A percentile compares a stretch with the other conserved stretches of the same genome.
Evolutionary conservation across 2,113 vertebrate genomes (phyloP).

Genomic region (Myrmecobius fasciatus): DNA sequence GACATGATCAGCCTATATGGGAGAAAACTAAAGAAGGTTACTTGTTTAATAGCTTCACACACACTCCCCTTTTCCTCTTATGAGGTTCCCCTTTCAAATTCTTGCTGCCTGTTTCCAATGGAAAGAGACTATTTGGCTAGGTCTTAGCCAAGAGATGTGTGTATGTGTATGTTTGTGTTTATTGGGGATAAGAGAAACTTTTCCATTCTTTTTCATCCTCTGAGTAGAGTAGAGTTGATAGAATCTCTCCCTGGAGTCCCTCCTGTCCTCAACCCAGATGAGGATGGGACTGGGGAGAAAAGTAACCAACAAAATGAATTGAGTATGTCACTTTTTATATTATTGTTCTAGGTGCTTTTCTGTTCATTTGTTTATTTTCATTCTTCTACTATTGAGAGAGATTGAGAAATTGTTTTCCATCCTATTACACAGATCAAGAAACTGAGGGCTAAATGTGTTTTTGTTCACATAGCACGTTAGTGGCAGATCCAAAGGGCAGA

Average conservation of each 20-base stretch:
- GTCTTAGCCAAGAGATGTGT: neutral
- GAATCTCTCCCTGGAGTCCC: neutral
- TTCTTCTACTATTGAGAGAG: neutral
- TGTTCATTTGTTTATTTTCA: slow-evolving; percentile 49
- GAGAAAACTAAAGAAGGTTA: neutral
- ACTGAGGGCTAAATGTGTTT: slow-evolving; percentile 19
- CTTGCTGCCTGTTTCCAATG: neutral
- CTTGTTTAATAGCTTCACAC: neutral
- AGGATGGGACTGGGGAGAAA: neutral
- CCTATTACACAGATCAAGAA: slow-evolving; percentile 28
- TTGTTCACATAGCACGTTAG: neutral
- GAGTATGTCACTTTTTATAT: slow-evolving; percentile 36
- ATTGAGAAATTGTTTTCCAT: slow-evolving; percentile 46
- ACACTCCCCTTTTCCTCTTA: neutral
- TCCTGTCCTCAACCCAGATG: neutral
- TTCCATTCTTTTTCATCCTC: neutral
- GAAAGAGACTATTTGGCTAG: neutral
- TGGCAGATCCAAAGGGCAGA: neutral
- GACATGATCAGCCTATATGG: neutral
- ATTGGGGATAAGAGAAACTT: neutral
- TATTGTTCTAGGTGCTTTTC: slow-evolving; percentile 57
- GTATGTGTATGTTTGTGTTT: neutral
- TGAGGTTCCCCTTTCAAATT: neutral
- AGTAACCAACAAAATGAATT: neutral
- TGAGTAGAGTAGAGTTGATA: neutral